phyloP scores from a whole-genome alignment of 92 coral and sea anemone genomes.

The Anthopleura xanthogrammica region DNA sequence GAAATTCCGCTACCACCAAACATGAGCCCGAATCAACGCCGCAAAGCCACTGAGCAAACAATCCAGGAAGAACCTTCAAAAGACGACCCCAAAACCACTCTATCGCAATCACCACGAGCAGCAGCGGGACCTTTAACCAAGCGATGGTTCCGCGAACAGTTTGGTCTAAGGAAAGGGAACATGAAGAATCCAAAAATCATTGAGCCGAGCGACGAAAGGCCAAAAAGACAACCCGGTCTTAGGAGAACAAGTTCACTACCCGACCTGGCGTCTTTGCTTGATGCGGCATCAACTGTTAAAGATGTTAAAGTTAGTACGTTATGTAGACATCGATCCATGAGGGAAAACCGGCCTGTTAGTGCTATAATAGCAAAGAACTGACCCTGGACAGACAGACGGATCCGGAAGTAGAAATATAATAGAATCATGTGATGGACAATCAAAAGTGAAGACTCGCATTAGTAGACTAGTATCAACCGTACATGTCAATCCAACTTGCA shows the following conservation, averaged over 20 bases:
- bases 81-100: background rate
- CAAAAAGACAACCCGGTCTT: background rate
- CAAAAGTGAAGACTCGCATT: too few species aligned
- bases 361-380: background rate
- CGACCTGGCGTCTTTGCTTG: constrained; percentile 53
- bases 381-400: background rate
- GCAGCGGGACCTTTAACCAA: constrained; percentile 40
- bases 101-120: constrained; percentile 18
- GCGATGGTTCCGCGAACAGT: constrained; percentile 53
- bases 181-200: background rate
- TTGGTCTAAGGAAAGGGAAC: constrained; percentile 37
- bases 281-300: constrained; percentile 38
- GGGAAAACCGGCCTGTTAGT: constrained; percentile 11
- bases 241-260: constrained; percentile 53
- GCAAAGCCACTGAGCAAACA: background rate
- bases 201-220: background rate
- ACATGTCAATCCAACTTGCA: too few species aligned
- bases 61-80: background rate
- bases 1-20: constrained; percentile 7
- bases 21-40: background rate
- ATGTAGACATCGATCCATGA: constrained; percentile 21
- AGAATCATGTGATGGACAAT: background rate
- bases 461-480: too few species aligned
- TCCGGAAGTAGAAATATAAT: background rate
- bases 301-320: background rate